phyloP scores from a whole-genome alignment of 2,113 vertebrate species.

The Rhabdornis inornatus region DNA sequence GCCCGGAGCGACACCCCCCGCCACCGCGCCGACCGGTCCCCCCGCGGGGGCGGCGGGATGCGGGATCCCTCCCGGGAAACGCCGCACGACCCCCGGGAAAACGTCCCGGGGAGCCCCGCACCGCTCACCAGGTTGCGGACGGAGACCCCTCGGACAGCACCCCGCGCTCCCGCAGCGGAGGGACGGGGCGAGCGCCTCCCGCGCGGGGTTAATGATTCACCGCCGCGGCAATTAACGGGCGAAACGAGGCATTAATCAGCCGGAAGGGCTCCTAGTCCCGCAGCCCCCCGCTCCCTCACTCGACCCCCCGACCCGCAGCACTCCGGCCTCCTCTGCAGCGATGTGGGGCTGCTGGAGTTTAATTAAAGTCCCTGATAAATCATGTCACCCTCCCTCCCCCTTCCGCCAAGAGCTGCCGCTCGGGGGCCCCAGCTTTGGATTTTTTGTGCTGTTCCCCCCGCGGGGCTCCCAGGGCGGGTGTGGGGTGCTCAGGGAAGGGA shows the following conservation, averaged over 20 bases:
- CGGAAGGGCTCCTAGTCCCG: not conserved
- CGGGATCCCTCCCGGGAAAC: not conserved
- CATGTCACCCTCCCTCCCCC: too few species aligned
- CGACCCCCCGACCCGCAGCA: not conserved
- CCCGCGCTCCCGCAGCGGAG: not conserved
- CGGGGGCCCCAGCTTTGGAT: not conserved
- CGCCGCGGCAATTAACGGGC: not conserved
- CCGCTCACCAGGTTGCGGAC: not conserved
- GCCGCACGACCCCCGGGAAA: not conserved
- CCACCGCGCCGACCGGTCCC: not conserved
- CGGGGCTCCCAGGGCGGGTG: fast-evolving
- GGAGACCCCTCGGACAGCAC: not conserved
- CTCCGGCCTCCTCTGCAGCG: not conserved
- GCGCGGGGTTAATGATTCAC: not conserved
- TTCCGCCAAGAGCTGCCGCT: not conserved
- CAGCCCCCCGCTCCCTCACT: not conserved
- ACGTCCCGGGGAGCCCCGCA: not conserved
- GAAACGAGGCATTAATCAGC: not conserved
- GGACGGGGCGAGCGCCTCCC: not conserved
- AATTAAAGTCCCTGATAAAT: not conserved
- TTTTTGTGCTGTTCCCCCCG: not conserved
- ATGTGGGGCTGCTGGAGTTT: not conserved
- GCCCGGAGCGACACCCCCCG: not conserved
- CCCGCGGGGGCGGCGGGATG: not conserved
- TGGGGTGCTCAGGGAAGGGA: not conserved